These are phyloP conservation scores for Capromys pilorides DNA, from an alignment of 2,797 vertebrate genomes.

Conservation along the genomic window DNA sequence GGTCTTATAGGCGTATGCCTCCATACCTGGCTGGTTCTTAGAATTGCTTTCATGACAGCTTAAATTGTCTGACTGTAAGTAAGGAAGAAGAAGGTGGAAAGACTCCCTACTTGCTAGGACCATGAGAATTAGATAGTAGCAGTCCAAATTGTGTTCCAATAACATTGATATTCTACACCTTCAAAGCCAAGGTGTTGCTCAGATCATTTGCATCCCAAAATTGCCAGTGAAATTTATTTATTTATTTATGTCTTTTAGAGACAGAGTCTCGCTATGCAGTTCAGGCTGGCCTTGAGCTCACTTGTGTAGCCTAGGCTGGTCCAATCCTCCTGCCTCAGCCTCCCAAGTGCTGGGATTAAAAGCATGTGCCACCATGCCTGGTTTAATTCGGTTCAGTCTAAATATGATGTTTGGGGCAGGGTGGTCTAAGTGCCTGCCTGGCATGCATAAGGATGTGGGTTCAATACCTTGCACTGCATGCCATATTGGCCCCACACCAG, in stretches of 20 bases:
- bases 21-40: background rate
- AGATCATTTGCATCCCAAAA: background rate
- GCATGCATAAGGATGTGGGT: no score
- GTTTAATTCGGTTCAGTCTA: background rate
- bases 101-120: background rate
- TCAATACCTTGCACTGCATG: no score
- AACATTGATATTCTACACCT: background rate
- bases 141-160: conserved; percentile 3
- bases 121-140: conserved; percentile 18
- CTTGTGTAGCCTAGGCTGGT: no score
- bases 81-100: background rate
- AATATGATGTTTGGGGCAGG: background rate
- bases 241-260: no score
- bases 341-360: no score
- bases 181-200: conserved; percentile 25
- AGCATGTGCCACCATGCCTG: no score
- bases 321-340: no score
- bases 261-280: no score
- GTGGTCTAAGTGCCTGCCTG: no score
- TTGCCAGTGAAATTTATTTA: background rate
- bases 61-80: background rate
- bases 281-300: no score
- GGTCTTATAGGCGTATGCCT: background rate
- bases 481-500: no score
- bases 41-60: background rate